Conservation (phyloP, 2,888 invertebrate genomes). For the Diplazon laetatorius region DNA sequence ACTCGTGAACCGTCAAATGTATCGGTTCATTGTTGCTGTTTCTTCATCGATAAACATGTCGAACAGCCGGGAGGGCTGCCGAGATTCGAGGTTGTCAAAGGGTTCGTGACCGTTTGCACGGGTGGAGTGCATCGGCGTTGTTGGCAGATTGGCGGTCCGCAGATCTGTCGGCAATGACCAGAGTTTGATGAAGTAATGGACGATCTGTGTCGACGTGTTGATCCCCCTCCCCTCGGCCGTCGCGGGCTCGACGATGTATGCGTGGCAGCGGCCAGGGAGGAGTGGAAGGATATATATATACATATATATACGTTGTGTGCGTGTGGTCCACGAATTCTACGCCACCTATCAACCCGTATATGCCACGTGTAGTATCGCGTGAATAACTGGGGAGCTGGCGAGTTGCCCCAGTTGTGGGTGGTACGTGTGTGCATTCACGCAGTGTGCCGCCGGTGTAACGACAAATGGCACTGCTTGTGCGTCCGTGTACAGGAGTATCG, state of each 20-base stretch:
- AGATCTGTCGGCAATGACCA: conserved; percentile 76
- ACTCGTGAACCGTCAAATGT: too few species aligned
- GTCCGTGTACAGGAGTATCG: neutral
- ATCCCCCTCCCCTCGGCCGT: conserved; percentile 69
- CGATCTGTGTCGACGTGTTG: conserved; percentile 80
- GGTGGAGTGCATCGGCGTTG: conserved; percentile 63
- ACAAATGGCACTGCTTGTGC: neutral
- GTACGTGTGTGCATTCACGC: conserved; percentile 6
- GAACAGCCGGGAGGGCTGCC: neutral
- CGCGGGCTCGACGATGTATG: conserved; percentile 58
- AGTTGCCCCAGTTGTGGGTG: conserved; percentile 20
- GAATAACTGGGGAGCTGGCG: conserved; percentile 49
- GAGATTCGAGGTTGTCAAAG: conserved; percentile 51
- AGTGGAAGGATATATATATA: conserved; percentile 2
- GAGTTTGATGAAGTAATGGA: conserved; percentile 81
- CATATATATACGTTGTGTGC: conserved; percentile 1
- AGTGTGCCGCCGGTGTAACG: conserved; percentile 7
- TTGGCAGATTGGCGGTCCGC: conserved; percentile 77
- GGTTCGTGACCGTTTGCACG: conserved; percentile 37
- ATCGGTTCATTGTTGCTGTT: neutral
- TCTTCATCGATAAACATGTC: conserved; percentile 2
- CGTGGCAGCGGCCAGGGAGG: neutral
- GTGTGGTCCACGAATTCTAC: conserved; percentile 43
- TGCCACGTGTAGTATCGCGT: conserved; percentile 29
- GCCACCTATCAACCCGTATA: conserved; percentile 29